Evolutionary conservation across 2,888 invertebrate species (phyloP), one percentile per base, ranked within the genome.

Genomic region (Trimorus sp.): DNA sequence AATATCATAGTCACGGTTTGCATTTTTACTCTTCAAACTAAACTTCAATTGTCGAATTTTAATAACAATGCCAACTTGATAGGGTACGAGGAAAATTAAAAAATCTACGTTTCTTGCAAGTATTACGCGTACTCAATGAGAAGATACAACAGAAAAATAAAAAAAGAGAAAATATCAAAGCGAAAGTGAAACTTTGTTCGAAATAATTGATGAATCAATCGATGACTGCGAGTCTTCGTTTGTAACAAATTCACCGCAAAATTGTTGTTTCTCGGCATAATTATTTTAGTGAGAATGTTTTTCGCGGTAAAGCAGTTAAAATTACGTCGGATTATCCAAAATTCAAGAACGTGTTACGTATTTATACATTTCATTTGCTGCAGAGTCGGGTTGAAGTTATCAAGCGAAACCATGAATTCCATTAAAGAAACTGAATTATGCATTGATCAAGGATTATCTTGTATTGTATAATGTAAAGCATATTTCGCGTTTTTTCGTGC

Each of bases 111-210:
- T 75, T 75, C 75, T 75, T 75, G 59, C 75, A 79, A 79, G 79
- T 79, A 79, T 79, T 79, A 79, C 79, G 70, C 79, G 68, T 70
- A 79, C 63, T 65, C 69, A 79, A 79, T 79, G 74, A 40, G 26
- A 26, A 26, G 26, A 26, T 26, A 26, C 1, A 26, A 26, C 26
- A 26, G 26, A 4, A 26, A 26, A 26, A 26, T 26, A 49, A 49
- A 75, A 60, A 80, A 75, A 80, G 75, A 80, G 79, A 80, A 80
- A 70, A 73, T 68, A 79, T 68, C 73, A 79, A 79, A 79, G 54
- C 37, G 68, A 69, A 75, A 74, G 79, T 63, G 58, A 69, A 79
- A 70, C 62, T 79, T 53, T n/a, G 40, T 75, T 75, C 48, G 54
- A 59, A 58, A 65, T 75, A 65, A 78, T 70, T 42, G 48, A 48